Evolutionary conservation across 2,888 invertebrate genomes (phyloP).

Genomic region (Ramazzottius varieornatus): DNA sequence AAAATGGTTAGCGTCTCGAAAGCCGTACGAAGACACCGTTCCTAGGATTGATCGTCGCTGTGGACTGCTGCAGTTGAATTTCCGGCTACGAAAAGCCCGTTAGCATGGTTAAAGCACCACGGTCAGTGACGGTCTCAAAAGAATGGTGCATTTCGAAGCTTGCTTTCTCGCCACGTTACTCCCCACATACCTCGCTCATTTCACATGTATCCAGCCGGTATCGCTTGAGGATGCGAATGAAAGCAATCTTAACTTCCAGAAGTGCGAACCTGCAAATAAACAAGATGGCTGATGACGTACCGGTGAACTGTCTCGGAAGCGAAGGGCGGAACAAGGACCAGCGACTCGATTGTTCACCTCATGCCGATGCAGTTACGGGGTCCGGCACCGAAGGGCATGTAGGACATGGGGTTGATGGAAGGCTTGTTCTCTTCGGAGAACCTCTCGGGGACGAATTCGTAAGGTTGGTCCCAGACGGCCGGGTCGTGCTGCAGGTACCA

Average conservation of each 20-base stretch:
- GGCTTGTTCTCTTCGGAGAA: not conserved
- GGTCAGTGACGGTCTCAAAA: too few species aligned
- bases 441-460: not conserved
- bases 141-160: too few species aligned
- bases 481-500: not conserved
- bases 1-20: too few species aligned
- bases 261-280: not conserved
- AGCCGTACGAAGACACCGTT: not conserved
- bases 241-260: not conserved
- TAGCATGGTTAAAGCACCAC: too few species aligned
- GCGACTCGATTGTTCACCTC: too few species aligned
- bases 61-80: not conserved
- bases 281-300: too few species aligned
- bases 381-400: not conserved
- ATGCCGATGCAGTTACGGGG: not conserved
- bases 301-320: too few species aligned
- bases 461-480: not conserved
- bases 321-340: too few species aligned
- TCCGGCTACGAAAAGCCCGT: not conserved
- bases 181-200: not conserved
- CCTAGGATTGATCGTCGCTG: not conserved
- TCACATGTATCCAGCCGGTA: not conserved
- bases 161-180: too few species aligned
- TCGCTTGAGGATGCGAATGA: not conserved
- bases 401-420: not conserved